Evolutionary conservation across 2,888 invertebrate genomes (phyloP).

Genomic region (Volucella inanis): DNA sequence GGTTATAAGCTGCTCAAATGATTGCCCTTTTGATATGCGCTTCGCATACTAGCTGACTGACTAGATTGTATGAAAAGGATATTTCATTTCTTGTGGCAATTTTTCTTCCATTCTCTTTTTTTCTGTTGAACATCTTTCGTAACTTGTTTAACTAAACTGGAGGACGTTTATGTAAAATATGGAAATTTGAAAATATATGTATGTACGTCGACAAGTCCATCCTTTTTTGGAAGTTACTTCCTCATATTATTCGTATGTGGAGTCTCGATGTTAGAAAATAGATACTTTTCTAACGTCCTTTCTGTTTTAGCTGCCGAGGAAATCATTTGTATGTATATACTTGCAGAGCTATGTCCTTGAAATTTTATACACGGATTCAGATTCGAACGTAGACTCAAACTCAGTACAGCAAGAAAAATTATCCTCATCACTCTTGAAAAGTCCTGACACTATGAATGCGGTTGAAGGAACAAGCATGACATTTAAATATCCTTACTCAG

Average conservation of each 20-base stretch:
- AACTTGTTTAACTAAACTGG: conserved; percentile 2
- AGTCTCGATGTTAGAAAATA: conserved; percentile 7
- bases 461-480: conserved; percentile 69
- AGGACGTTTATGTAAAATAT: conserved; percentile 61
- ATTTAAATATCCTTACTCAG: conserved; percentile 66
- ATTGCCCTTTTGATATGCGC: conserved; percentile 64
- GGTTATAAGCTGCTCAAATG: conserved; percentile 55
- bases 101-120: not conserved
- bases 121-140: not conserved
- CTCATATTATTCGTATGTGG: not conserved
- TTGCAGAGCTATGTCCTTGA: no score
- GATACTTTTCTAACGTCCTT: conserved; percentile 34
- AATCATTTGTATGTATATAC: no score
- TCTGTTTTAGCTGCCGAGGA: not conserved
- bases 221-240: conserved; percentile 46
- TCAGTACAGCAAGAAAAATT: conserved; percentile 52
- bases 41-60: conserved; percentile 41
- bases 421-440: conserved; percentile 64
- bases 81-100: conserved; percentile 13
- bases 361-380: no score
- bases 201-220: conserved; percentile 73
- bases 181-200: conserved; percentile 73
- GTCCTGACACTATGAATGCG: conserved; percentile 67
- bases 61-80: conserved; percentile 9
- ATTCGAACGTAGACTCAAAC: no score